phyloP scores from a whole-genome alignment of 1,140 invertebrate genomes.

The Sinella curviseta region DNA sequence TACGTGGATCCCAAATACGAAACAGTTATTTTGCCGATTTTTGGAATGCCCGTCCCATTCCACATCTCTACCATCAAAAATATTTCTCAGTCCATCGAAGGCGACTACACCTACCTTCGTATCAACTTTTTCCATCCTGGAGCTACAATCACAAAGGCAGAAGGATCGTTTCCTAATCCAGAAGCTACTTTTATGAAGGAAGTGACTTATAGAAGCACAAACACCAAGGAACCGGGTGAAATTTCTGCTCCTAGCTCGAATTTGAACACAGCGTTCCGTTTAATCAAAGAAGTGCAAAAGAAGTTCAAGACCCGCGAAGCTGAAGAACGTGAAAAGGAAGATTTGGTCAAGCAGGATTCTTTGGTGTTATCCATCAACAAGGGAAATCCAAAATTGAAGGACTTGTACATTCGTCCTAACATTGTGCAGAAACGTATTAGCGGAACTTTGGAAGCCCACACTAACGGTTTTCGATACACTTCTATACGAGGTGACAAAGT shows the following conservation, averaged over 20 bases:
- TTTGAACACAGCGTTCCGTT: conserved; percentile 90
- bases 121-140: conserved; percentile 99
- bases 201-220: conserved; percentile 97
- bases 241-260: conserved; percentile 92
- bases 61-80: conserved; percentile 99
- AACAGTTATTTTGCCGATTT: conserved; percentile 94
- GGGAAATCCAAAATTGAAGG: conserved; percentile 97
- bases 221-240: conserved; percentile 96
- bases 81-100: conserved; percentile 96
- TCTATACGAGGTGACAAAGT: conserved; percentile 98
- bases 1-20: conserved; percentile 98
- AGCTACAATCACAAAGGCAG: conserved; percentile 88
- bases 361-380: conserved; percentile 93
- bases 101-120: conserved; percentile 97
- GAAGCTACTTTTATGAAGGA: conserved; percentile 98
- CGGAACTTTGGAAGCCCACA: conserved; percentile 65
- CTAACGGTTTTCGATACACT: conserved; percentile 97
- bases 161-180: conserved; percentile 87
- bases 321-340: conserved; percentile 97
- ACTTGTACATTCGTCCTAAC: conserved; percentile 97
- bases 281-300: conserved; percentile 99
- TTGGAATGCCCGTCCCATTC: conserved; percentile 93
- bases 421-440: conserved; percentile 98
- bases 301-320: conserved; percentile 97
- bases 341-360: conserved; percentile 97